phyloP scores from a whole-genome alignment of 1,140 invertebrate genomes.

The Drosophila cardini region DNA sequence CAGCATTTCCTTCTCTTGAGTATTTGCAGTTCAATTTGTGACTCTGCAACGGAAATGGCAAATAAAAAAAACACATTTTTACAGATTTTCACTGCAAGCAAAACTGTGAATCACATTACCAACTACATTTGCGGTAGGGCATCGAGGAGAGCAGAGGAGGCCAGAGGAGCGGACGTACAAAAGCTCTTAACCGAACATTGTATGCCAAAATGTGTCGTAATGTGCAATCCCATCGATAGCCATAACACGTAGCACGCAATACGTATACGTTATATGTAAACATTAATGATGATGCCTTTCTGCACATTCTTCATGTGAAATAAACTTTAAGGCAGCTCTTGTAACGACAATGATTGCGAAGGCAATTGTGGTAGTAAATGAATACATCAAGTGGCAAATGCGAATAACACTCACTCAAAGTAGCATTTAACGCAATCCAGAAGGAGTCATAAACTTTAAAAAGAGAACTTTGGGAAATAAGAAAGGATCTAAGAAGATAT shows the following conservation, averaged over 20 bases:
- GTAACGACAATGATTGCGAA: background rate
- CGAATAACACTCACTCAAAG: background rate
- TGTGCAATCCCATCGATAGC: slow-evolving; percentile 37
- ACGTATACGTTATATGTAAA: slow-evolving; percentile 25
- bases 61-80: slow-evolving; percentile 57
- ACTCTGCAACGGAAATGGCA: slow-evolving; percentile 54
- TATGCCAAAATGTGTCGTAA: slow-evolving; percentile 51
- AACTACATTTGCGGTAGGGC: background rate
- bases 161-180: background rate
- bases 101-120: slow-evolving; percentile 43
- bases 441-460: background rate
- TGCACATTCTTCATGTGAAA: slow-evolving; percentile 15
- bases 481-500: too few relatives aligned
- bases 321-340: slow-evolving; percentile 17
- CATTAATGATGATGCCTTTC: slow-evolving; percentile 41
- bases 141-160: too few relatives aligned
- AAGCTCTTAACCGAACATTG: slow-evolving; percentile 39
- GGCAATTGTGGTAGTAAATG: slow-evolving; percentile 6
- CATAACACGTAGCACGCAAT: slow-evolving; percentile 32
- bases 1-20: slow-evolving; percentile 1
- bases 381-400: background rate
- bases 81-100: slow-evolving; percentile 22
- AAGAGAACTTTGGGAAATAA: background rate
- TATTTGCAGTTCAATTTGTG: slow-evolving; percentile 71
- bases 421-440: background rate